phyloP scores from a whole-genome alignment of 92 coral and sea anemone species.

The Isaurus tuberculatus region DNA sequence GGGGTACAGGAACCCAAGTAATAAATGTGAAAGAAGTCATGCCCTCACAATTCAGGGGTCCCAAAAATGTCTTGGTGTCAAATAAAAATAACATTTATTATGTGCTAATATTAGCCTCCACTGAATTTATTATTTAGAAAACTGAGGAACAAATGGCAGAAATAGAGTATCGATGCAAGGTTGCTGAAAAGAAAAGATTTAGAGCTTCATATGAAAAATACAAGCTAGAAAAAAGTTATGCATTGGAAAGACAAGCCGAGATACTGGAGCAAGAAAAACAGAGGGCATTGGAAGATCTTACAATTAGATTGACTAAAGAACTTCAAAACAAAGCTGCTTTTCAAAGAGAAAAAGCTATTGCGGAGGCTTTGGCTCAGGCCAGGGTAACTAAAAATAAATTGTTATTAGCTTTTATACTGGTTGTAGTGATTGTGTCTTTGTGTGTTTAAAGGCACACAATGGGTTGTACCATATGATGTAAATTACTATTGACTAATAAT shows the following conservation, averaged over 20 bases:
- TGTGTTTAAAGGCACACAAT: too few relatives aligned
- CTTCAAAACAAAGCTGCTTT: slow-evolving; percentile 84
- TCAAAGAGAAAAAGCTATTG: slow-evolving; percentile 78
- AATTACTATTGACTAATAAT: too few relatives aligned
- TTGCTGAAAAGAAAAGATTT: slow-evolving; percentile 94
- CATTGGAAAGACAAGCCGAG: slow-evolving; percentile 78
- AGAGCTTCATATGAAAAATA: slow-evolving; percentile 77
- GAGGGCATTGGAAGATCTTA: slow-evolving; percentile 78
- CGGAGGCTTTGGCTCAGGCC: slow-evolving; percentile 76
- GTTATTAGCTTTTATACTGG: not conserved
- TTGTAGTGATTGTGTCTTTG: not conserved
- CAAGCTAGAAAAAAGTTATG: slow-evolving; percentile 76
- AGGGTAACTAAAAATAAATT: slow-evolving; percentile 52
- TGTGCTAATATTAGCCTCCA: too few relatives aligned
- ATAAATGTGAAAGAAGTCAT: too few relatives aligned
- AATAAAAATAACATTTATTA: too few relatives aligned
- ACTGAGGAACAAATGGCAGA: slow-evolving; percentile 91
- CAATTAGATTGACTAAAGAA: slow-evolving; percentile 64
- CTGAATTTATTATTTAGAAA: slow-evolving; percentile 52
- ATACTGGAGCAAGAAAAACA: slow-evolving; percentile 76
- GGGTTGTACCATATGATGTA: too few relatives aligned
- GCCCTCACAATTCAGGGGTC: too few relatives aligned
- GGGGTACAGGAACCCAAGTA: too few relatives aligned
- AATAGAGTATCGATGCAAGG: slow-evolving; percentile 90
- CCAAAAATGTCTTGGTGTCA: too few relatives aligned